Conservation (phyloP, 2,797 vertebrate genomes). For the Xyrichtys novacula region DNA sequence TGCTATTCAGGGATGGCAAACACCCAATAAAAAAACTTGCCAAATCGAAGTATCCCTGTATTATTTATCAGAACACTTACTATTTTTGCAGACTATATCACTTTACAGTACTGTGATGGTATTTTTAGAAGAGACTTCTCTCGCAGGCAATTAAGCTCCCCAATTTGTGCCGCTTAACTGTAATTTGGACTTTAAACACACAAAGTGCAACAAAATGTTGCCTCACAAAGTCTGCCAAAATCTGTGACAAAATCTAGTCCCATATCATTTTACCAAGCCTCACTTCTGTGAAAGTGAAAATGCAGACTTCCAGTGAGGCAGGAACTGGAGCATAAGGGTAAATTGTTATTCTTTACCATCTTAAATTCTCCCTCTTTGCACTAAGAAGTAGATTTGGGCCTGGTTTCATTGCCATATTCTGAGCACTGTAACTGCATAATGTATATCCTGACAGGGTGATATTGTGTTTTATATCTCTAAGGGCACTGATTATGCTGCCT, state of each 20-base stretch:
- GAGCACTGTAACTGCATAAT: slow-evolving; percentile 72
- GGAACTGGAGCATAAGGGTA: slow-evolving; percentile 23
- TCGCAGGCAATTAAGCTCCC: slow-evolving; percentile 41
- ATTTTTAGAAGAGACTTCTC: slow-evolving; percentile 30
- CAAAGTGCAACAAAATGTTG: slow-evolving; percentile 24
- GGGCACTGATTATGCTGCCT: slow-evolving; percentile 79
- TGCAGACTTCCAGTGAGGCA: slow-evolving; percentile 24
- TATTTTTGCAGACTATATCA: slow-evolving; percentile 11
- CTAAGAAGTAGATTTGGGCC: slow-evolving; percentile 50
- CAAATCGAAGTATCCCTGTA: slow-evolving; percentile 24
- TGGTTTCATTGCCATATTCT: slow-evolving; percentile 52
- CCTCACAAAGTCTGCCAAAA: slow-evolving; percentile 1
- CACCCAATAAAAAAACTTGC: background rate
- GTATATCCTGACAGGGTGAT: slow-evolving; percentile 75
- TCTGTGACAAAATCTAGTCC: background rate
- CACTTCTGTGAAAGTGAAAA: slow-evolving; percentile 13
- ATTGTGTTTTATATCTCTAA: slow-evolving; percentile 81
- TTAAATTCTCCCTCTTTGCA: slow-evolving; percentile 31
- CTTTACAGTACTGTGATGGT: slow-evolving; percentile 28
- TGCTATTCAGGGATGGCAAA: slow-evolving; percentile 13
- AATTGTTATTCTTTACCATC: slow-evolving; percentile 34
- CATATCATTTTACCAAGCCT: background rate
- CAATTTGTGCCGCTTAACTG: slow-evolving; percentile 39
- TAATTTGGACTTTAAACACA: slow-evolving; percentile 47
- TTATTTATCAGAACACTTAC: background rate